A percentile compares a stretch with the other conserved stretches of the same genome.
Conservation (phyloP, 2,113 vertebrate species). For the Cebidichthys violaceus region DNA sequence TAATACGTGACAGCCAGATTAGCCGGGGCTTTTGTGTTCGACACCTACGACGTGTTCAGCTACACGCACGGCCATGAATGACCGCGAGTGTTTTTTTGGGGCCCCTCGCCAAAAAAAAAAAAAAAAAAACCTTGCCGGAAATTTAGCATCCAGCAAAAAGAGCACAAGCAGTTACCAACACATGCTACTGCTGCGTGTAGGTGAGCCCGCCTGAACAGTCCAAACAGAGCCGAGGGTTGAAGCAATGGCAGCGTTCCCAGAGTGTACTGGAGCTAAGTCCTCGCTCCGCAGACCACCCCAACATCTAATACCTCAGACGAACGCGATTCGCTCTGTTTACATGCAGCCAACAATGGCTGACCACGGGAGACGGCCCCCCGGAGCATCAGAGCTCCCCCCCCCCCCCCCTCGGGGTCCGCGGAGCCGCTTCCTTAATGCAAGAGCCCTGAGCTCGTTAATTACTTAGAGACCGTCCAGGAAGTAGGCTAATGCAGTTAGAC, state of each 20-base stretch:
- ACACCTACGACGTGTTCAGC: constrained; percentile 13
- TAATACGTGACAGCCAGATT: constrained; percentile 66
- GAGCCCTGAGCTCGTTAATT: constrained; percentile 72
- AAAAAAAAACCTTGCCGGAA: too few relatives aligned
- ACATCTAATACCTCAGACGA: not conserved
- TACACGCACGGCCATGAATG: constrained; percentile 1
- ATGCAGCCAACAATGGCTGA: constrained; percentile 59
- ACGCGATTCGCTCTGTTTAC: constrained; percentile 51
- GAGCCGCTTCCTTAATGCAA: constrained; percentile 47
- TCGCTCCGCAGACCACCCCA: constrained; percentile 13
- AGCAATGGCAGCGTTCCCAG: constrained; percentile 13
- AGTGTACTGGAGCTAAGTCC: constrained; percentile 12
- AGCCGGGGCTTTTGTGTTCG: constrained; percentile 66
- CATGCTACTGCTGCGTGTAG: constrained; percentile 20
- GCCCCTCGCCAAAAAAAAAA: too few relatives aligned
- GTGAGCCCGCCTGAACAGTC: not conserved
- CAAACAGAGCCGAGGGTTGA: constrained; percentile 8
- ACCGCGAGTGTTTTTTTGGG: not conserved
- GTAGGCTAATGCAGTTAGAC: constrained; percentile 72
- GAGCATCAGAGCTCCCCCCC: constrained; percentile 8
- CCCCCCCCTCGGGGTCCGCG: constrained; percentile 36
- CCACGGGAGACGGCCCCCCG: not conserved
- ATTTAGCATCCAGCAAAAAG: not conserved
- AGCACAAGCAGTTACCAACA: not conserved
- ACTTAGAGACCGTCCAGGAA: constrained; percentile 71